Evolutionary conservation across 2,797 vertebrate species (phyloP), one percentile per base, ranked within the genome.

Genomic region (Gambusia yucatana): DNA sequence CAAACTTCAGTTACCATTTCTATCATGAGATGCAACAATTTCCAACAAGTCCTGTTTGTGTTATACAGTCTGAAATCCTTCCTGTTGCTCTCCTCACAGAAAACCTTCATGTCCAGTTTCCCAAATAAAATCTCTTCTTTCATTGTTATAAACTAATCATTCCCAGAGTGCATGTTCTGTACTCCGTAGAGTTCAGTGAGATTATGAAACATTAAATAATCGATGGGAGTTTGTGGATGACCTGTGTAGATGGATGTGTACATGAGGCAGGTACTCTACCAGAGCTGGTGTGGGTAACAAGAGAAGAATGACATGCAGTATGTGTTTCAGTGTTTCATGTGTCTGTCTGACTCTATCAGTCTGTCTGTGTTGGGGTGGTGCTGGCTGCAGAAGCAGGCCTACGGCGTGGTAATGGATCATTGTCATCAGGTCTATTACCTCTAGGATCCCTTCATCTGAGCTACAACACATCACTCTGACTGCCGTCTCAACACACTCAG

Each of bases 181-280:
- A 73, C 78, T 47, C 77, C 7, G 33, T 76, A 2, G 73, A 8
- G 81, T 82, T 83, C 73, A 9, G 69, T 86, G 80, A 86, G 82
- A 88, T 78, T 78, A 72, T 77, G 82, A 76, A 77, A 10, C 81
- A 77, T 84, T 92, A 76, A 88, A 90, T 89, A 89, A 87, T 87
- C 75, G 73, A 87, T 89, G 88, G 83, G 79, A 36, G 78, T 65
- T 25, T 28, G 76, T 84, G 61, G 76, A 59, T 30, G 55, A 78
- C n/a, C 59, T 33, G 59, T 61, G 59, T 8, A 72, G 67, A 48
- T 65, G 36, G 30, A 73, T 65, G 43, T 41, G 41, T 65, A n/a
- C 30, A 71, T 50, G 47, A 63, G 59, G 44, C 65, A 41, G 52
- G 1, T 71, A 44, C 5, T 28, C 22, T 17, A 50, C 4, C 20